Conservation (phyloP, 2,113 vertebrate genomes). For the Psammodynastes pulverulentus region DNA sequence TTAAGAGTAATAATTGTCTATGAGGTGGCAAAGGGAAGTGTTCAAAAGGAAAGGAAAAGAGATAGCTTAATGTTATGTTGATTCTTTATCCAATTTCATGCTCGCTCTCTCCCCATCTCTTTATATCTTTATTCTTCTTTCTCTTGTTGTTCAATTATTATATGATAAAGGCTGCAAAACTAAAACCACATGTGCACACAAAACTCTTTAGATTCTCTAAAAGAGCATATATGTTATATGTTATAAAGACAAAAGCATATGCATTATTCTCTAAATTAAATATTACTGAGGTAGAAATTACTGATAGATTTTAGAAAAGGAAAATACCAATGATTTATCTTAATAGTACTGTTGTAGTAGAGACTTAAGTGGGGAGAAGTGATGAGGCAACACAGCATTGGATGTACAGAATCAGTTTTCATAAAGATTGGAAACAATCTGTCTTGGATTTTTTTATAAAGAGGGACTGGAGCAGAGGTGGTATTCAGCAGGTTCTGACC, state of each 20-base stretch:
- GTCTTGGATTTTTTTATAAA: background rate
- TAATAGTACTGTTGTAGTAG: conserved; percentile 21
- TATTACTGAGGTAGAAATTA: conserved; percentile 33
- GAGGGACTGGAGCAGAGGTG: too few species aligned
- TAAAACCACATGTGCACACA: conserved; percentile 37
- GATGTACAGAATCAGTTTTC: conserved; percentile 26
- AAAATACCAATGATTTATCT: conserved; percentile 21
- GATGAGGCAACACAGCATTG: background rate
- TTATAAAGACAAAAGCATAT: conserved; percentile 24
- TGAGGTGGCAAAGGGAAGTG: background rate
- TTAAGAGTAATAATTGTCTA: background rate
- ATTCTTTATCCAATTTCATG: conserved; percentile 21
- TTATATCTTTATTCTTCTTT: background rate
- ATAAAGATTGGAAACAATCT: background rate
- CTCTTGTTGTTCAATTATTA: conserved; percentile 37
- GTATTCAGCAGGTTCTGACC: too few species aligned
- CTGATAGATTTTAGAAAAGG: conserved; percentile 8
- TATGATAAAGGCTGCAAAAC: background rate
- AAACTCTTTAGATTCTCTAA: conserved; percentile 23
- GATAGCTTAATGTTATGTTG: background rate
- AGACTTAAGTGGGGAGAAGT: background rate
- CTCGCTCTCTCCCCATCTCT: background rate
- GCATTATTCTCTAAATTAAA: conserved; percentile 50
- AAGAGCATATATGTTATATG: background rate
- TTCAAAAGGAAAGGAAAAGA: background rate